Percentiles rank a stretch among this genome's conserved stretches.
Evolutionary conservation across 2,888 invertebrate genomes (phyloP).

Genomic region (Sarcophaga rosellei): DNA sequence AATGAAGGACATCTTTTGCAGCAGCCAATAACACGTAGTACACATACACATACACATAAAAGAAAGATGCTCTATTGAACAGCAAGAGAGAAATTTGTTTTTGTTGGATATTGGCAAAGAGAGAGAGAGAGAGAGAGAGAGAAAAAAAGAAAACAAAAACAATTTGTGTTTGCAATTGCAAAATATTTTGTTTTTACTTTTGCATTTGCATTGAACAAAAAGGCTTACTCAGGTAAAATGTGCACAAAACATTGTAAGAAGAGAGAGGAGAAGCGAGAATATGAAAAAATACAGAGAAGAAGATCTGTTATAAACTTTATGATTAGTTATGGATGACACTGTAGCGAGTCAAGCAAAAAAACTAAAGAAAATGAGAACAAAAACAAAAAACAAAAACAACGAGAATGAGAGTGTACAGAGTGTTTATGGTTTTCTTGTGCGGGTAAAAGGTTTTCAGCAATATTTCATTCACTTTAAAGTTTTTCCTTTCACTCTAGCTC

Average conservation of each 20-base stretch:
- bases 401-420: neutral
- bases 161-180: conserved; percentile 14
- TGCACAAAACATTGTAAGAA: neutral
- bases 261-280: conserved; percentile 34
- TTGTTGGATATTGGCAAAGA: neutral
- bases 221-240: conserved; percentile 55
- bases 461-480: neutral
- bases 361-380: neutral
- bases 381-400: neutral
- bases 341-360: neutral
- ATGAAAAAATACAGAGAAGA: neutral
- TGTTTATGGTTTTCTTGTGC: neutral
- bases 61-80: neutral
- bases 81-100: neutral
- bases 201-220: too few species aligned
- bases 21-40: neutral
- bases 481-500: neutral
- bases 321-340: conserved; percentile 40
- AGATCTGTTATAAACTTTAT: conserved; percentile 34
- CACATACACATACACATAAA: neutral
- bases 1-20: conserved; percentile 57
- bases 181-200: too few species aligned
- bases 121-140: neutral
- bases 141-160: conserved; percentile 18
- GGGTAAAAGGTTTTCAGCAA: neutral